Base-by-base conservation (phyloP, 2,888 invertebrate species). In the Drosophila suboccidentalis region DNA sequence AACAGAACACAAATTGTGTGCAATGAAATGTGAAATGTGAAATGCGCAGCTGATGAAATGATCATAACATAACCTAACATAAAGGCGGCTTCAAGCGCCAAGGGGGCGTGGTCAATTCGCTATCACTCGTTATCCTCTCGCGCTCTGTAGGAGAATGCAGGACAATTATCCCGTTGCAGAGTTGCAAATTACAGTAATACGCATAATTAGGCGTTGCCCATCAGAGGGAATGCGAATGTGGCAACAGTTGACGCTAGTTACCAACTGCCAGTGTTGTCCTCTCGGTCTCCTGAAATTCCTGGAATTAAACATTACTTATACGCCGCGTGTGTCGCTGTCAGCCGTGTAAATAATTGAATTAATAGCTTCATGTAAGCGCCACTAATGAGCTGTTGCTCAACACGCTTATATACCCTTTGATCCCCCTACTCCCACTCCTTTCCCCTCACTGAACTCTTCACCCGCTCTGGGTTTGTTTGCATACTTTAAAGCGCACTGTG, bases 281-380 rank as follows among this genome's bases (percentile, higher is more conserved):
- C 19, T 49, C 29, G 57, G 47, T 61, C 44, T 15, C 15, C n/a
- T 3, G 11, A 19, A 15, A 50, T 38, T 79, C 76, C 61, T 47
- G 15, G 80, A 70, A 77, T 77, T 67, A 38, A 47, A 64, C 53
- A 77, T 79, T 74, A 74, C 68, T 74, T 66, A 79, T 67, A 73
- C 77, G 73, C 26, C 19, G 17, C 39, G 55, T 54, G 54, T 49
- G 34, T 54, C 22, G 39, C 62, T 63, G 58, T 50, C 64, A 43
- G 59, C 71, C 65, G 75, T 79, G 79, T 77, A 84, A 76, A 89
- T 85, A 85, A 84, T 85, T 85, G 77, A 85, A 85, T 87, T 85
- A 85, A 85, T 85, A 75, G 87, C 74, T 79, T 58, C 77, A 66
- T 82, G 78, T 82, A 78, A 85, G 83, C 86, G 71, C 59, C 75